Evolutionary conservation across 2,797 vertebrate species (phyloP), one percentile per base, ranked within the genome.

Genomic region (Simalia tracyae): DNA sequence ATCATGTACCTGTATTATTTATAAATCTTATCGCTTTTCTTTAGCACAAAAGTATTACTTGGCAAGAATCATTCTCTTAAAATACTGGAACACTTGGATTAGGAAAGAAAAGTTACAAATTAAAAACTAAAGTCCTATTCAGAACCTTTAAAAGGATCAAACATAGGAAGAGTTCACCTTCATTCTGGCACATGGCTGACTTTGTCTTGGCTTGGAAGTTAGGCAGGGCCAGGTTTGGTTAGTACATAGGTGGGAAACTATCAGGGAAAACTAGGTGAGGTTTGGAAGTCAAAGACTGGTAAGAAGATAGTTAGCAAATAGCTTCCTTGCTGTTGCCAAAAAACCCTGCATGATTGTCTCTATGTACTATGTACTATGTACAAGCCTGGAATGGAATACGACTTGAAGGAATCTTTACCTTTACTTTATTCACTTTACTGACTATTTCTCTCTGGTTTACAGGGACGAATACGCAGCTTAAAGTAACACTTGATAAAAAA

Each of bases 401-500:
- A 81, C 72, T 9, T 24, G 72, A 9, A 24, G 36, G 46, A 81
- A 81, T 46, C 19, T 81, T 46, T 46, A 81, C 19, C 19, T 81
- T 46, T 81, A 81, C 19, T 60, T 42, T 7, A 89, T 57, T 91
- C 50, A 42, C 7, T 85, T 64, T 24, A 56, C 63, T 60, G 6
- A 46, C 6, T 7, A 50, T 66, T 54, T 19, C 42, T 88, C 61
- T 9, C 42, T 64, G 19, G 84, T 56, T 36, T 19, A 31, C 10
- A 57, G 31, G 8, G 2, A 68, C 50, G 17, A 15, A 46, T 28
- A 11, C 57, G 5, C 63, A 86, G 54, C 22, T 63, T 86, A 86
- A 89, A 54, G 54, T 66, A 89, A 42, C 63, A 42, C 88, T 93
- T 72, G 68, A 86, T 56, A 93, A n/a, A 11, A 59, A 56, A 17